Conservation (phyloP, 2,888 invertebrate species). For the Cyrtodaria siliqua region DNA sequence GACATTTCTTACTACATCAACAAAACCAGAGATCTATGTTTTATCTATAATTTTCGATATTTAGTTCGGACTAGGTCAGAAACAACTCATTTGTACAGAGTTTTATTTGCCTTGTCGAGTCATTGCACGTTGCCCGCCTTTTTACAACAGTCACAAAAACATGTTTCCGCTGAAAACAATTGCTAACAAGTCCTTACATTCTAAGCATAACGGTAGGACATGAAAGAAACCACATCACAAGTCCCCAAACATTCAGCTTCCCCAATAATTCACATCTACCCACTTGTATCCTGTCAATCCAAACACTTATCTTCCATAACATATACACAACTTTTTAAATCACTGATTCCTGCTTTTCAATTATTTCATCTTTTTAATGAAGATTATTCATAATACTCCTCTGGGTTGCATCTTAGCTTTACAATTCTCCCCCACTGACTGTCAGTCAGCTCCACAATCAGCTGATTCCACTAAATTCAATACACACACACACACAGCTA, state of each 20-base stretch:
- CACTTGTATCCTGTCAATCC: conserved; percentile 13
- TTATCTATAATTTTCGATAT: too few relatives aligned
- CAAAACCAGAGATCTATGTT: too few relatives aligned
- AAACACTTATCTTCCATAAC: not conserved
- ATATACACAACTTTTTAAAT: not conserved
- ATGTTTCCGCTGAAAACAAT: not conserved
- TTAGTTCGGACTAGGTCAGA: too few relatives aligned
- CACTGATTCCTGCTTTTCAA: too few relatives aligned
- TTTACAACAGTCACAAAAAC: not conserved
- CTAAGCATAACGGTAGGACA: too few relatives aligned
- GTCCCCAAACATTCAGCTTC: not conserved
- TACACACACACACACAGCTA: conserved; percentile 7
- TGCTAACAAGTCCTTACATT: too few relatives aligned
- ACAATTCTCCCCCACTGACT: not conserved
- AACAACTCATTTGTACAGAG: too few relatives aligned
- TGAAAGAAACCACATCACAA: not conserved
- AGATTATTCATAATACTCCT: not conserved
- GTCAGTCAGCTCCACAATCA: conserved; percentile 12
- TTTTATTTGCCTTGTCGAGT: conserved; percentile 18
- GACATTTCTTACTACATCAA: too few relatives aligned
- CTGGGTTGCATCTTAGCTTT: too few relatives aligned
- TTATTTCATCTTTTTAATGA: not conserved
- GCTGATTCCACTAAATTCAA: conserved; percentile 20
- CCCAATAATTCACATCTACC: not conserved
- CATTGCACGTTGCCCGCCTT: conserved; percentile 48